Conservation (phyloP, 1,140 invertebrate species). For the Portunus trituberculatus region DNA sequence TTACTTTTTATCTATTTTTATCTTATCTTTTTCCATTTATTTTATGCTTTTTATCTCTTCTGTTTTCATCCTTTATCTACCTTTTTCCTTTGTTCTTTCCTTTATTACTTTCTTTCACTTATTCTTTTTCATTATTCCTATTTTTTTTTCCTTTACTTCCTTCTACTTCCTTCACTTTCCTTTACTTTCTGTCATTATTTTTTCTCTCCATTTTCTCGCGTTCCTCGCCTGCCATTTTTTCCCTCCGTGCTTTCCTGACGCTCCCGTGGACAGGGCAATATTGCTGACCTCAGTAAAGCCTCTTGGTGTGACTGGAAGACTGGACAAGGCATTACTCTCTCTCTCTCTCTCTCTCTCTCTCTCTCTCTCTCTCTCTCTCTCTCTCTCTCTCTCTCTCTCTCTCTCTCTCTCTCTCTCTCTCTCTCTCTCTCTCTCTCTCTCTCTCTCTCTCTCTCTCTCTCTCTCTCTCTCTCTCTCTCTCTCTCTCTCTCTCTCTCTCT, state of each 20-base stretch:
- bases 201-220: no score
- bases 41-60: neutral
- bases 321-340: neutral
- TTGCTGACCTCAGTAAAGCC: neutral
- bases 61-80: neutral
- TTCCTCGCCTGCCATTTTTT: no score
- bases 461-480: conserved; percentile 47
- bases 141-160: neutral
- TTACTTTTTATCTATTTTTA: no score
- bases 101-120: neutral
- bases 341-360: conserved; percentile 52
- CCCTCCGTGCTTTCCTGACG: neutral
- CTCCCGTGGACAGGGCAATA: neutral
- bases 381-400: conserved; percentile 55
- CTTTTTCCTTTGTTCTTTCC: no score
- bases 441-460: conserved; percentile 56
- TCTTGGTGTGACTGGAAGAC: neutral
- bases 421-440: conserved; percentile 42
- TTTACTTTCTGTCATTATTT: no score
- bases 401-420: conserved; percentile 44
- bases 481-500: conserved; percentile 52
- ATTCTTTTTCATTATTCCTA: no score
- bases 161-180: no score
- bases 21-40: neutral
- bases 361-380: conserved; percentile 59